Base-by-base conservation (phyloP, 2,797 vertebrate genomes). In the Cynopterus sphinx region DNA sequence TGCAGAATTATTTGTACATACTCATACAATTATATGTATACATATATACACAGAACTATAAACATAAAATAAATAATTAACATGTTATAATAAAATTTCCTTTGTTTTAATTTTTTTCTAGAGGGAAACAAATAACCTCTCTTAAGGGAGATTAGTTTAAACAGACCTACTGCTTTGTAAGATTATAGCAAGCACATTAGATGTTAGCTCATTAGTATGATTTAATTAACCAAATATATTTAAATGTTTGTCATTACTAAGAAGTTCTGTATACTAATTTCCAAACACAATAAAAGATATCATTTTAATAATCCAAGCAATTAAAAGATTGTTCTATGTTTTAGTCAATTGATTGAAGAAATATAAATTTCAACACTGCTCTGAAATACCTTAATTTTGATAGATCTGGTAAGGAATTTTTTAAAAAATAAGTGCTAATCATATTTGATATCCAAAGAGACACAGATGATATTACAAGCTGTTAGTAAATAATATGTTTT, bases 201-300 rank as follows among this genome's bases (percentile, higher is more conserved):
- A 65, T 41, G 9, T 53, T 87, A 65, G 36, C 22, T 70, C 68
- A 46, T 83, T 87, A 86, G 19, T 84, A 85, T 70, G 21, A 71
- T 19, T 91, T 92, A 86, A 74, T 94, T 87, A 96, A 78, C 51
- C 89, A 93, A 90, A 68, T 83, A 82, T 77, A 28, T 65, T 88
- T 82, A 91, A 90, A 74, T 73, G 53, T 90, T 75, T 87, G 51
- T 87, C 31, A 55, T 86, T 94, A 71, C 13, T 70, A 92, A 94
- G n/a, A 71, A 68, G 12, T 82, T 84, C n/a, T 87, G n/a, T 53
- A 0, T 71, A n/a, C 13, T 77, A 31, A 96, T 78, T 96, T 90
- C n/a, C 24, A 65, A 63, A 71, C 19, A 91, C 46, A 87, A 89
- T 39, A 13, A 81, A 68, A 87, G 9, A 68, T 2, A 86, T 71